A percentile compares a stretch with the other conserved stretches of the same genome.
Evolutionary conservation across 1,140 invertebrate genomes (phyloP).

Genomic region (Spodoptera litura): DNA sequence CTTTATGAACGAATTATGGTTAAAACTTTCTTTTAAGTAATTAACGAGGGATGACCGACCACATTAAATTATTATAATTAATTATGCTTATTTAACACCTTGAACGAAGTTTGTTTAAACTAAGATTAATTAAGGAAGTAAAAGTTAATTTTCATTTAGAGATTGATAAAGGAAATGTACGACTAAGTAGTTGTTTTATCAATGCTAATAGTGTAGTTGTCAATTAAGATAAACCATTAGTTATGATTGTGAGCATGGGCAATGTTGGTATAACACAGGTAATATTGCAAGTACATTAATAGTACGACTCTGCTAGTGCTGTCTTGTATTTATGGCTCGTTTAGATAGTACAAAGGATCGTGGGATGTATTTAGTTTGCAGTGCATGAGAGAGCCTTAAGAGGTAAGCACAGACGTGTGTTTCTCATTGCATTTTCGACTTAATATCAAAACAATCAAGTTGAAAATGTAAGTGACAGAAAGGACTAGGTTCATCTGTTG

Average conservation of each 20-base stretch:
- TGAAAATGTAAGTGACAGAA: too few relatives aligned
- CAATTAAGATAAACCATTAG: background rate
- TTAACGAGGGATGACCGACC: constrained; percentile 37
- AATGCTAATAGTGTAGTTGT: background rate
- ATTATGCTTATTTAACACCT: constrained; percentile 24
- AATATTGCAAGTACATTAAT: background rate
- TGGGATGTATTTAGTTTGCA: background rate
- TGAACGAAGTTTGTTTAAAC: background rate
- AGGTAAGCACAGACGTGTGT: too few relatives aligned
- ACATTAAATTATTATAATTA: constrained; percentile 15
- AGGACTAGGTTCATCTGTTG: too few relatives aligned
- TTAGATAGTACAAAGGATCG: background rate
- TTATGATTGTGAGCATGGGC: background rate
- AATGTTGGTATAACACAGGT: too few relatives aligned
- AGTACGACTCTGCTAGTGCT: constrained; percentile 3
- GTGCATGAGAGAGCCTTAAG: background rate
- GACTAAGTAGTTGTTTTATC: background rate
- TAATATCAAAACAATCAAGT: too few relatives aligned
- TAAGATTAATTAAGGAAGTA: constrained; percentile 22
- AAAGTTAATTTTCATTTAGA: constrained; percentile 4
- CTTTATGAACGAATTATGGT: constrained; percentile 11
- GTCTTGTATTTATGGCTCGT: constrained; percentile 7
- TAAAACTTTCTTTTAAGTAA: constrained; percentile 2
- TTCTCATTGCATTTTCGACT: too few relatives aligned
- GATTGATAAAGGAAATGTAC: background rate